Conservation (phyloP, 2,797 vertebrate species). For the Cossypha heuglini region DNA sequence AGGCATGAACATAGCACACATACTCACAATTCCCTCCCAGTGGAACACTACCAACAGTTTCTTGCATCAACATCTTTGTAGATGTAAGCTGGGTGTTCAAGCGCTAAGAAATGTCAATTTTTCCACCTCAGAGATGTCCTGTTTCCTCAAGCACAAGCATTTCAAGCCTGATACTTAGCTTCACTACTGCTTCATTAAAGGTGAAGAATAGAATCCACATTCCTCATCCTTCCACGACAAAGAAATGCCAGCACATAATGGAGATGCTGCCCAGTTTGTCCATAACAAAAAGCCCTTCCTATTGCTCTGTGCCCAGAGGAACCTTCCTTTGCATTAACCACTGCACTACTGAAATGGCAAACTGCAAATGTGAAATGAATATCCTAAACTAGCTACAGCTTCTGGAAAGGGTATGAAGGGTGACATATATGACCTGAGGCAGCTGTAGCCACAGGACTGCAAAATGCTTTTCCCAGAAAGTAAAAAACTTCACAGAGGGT, state of each 20-base stretch:
- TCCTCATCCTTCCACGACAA: not conserved
- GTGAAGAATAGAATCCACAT: not conserved
- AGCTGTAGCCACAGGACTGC: not conserved
- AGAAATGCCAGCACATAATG: not conserved
- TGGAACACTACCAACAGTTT: not conserved
- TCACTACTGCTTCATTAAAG: not conserved
- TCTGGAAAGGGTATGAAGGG: not conserved
- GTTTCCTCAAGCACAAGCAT: not conserved
- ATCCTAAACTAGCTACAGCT: not conserved
- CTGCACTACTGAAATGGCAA: not conserved
- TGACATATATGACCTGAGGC: accelerated
- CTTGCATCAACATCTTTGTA: not conserved
- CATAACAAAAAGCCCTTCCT: not conserved
- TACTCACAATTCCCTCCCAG: not conserved
- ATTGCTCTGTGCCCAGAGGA: not conserved
- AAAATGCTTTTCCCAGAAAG: not conserved
- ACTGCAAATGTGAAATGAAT: not conserved
- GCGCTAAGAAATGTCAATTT: not conserved
- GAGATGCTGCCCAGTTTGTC: not conserved
- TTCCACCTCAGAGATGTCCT: not conserved
- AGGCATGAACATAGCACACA: not conserved
- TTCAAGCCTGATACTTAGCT: not conserved
- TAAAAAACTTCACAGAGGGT: not conserved
- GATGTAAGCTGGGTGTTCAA: not conserved
- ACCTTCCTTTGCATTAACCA: not conserved